These are phyloP conservation scores for Gadus chalcogrammus DNA, from an alignment of 2,113 vertebrate species.

Conservation along the genomic window DNA sequence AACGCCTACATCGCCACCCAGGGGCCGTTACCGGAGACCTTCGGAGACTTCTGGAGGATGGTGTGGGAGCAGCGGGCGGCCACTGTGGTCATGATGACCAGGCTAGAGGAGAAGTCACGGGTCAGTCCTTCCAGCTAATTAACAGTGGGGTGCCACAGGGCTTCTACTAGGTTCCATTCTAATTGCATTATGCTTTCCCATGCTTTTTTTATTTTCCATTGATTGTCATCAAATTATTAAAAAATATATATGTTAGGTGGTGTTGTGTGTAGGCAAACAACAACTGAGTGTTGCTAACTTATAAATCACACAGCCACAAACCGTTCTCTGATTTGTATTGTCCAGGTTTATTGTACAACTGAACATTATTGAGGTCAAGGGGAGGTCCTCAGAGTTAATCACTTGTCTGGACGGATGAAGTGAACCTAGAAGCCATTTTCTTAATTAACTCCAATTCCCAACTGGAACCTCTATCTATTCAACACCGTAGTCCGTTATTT, in stretches of 20 bases:
- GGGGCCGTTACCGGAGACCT: conserved; percentile 92
- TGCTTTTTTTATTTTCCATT: no score
- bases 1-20: conserved; percentile 98
- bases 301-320: conserved; percentile 25
- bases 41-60: conserved; percentile 99
- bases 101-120: conserved; percentile 95
- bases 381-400: no score
- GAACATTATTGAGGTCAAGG: no score
- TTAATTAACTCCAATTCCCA: conserved; percentile 10
- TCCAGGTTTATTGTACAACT: not conserved
- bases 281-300: not conserved
- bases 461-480: conserved; percentile 14
- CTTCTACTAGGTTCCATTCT: not conserved
- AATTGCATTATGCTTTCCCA: no score
- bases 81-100: conserved; percentile 98
- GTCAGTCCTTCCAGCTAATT: conserved; percentile 62
- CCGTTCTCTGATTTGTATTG: conserved; percentile 19
- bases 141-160: not conserved
- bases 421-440: not conserved
- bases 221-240: no score
- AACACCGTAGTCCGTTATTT: conserved; percentile 24
- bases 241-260: no score
- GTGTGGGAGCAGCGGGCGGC: conserved; percentile 98
- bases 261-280: not conserved
- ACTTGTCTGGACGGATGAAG: not conserved